phyloP scores from a whole-genome alignment of 2,113 vertebrate species.

The Pteropus alecto region DNA sequence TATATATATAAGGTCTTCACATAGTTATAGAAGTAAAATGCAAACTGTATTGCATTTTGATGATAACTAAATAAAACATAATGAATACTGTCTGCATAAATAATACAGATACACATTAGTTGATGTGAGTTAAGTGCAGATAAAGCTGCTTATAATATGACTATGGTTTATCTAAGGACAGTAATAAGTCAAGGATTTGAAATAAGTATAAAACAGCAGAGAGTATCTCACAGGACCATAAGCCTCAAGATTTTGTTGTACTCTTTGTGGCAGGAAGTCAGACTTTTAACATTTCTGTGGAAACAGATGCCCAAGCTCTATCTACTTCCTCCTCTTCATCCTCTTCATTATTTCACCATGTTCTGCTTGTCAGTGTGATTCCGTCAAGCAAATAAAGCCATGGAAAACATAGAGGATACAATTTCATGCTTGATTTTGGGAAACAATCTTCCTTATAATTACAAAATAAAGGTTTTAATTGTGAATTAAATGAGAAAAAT shows the following conservation, averaged over 20 bases:
- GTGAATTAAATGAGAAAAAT: neutral
- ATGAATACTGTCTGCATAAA: neutral
- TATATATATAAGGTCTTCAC: neutral
- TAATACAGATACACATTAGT: neutral
- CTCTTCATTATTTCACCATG: neutral
- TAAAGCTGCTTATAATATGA: neutral
- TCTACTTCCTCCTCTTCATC: neutral
- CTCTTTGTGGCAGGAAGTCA: neutral
- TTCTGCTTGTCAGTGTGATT: constrained; percentile 11
- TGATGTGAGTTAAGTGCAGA: neutral
- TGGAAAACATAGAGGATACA: neutral
- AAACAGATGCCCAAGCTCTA: neutral
- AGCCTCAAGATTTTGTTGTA: neutral
- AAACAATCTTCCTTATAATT: neutral
- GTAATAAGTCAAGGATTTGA: neutral
- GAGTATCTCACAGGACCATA: neutral
- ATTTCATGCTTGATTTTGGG: neutral
- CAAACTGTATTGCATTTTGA: neutral
- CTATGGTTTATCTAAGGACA: neutral
- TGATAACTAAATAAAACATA: neutral
- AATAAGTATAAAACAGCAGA: neutral
- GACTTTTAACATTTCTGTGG: neutral
- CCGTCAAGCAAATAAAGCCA: neutral
- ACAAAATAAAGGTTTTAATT: neutral
- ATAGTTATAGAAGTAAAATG: neutral